A percentile compares a stretch with the other conserved stretches of the same genome.
Evolutionary conservation across 2,113 vertebrate genomes (phyloP).

Genomic region (Oceanites oceanicus): DNA sequence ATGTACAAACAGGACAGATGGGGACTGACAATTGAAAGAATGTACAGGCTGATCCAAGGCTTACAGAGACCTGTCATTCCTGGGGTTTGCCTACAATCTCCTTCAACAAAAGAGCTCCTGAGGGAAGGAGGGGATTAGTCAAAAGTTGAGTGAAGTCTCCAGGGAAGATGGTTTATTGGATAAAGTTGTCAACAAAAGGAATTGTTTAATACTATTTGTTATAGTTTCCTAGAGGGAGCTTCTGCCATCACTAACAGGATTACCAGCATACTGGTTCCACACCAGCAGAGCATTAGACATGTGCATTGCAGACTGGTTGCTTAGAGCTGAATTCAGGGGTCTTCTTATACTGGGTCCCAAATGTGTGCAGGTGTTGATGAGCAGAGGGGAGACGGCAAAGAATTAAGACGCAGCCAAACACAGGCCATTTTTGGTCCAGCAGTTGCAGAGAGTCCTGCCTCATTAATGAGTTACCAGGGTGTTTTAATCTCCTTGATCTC

Average conservation of each 20-base stretch:
- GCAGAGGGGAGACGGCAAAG: constrained; percentile 5
- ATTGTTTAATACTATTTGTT: constrained; percentile 70
- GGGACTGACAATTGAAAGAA: constrained; percentile 60
- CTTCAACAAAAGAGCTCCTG: constrained; percentile 69
- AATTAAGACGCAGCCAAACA: constrained; percentile 22
- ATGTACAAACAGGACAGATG: constrained; percentile 63
- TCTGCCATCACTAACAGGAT: constrained; percentile 64
- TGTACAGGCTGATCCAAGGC: constrained; percentile 33
- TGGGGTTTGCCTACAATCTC: constrained; percentile 55
- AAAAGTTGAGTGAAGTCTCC: constrained; percentile 69
- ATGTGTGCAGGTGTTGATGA: constrained; percentile 35
- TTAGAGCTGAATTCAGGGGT: constrained; percentile 51
- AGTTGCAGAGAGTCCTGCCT: background rate
- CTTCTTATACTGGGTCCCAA: constrained; percentile 24
- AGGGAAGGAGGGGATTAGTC: constrained; percentile 66
- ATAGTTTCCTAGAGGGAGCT: constrained; percentile 49
- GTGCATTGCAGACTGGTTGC: constrained; percentile 29
- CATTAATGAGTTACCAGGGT: constrained; percentile 1
- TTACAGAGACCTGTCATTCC: constrained; percentile 58
- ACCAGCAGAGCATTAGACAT: constrained; percentile 46
- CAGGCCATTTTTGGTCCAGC: constrained; percentile 28
- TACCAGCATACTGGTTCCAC: constrained; percentile 57
- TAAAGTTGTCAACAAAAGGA: constrained; percentile 73
- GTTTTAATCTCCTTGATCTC: constrained; percentile 38
- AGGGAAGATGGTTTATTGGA: constrained; percentile 71